Conservation (phyloP, 2,113 vertebrate species). For the Corythornis vintsioides region DNA sequence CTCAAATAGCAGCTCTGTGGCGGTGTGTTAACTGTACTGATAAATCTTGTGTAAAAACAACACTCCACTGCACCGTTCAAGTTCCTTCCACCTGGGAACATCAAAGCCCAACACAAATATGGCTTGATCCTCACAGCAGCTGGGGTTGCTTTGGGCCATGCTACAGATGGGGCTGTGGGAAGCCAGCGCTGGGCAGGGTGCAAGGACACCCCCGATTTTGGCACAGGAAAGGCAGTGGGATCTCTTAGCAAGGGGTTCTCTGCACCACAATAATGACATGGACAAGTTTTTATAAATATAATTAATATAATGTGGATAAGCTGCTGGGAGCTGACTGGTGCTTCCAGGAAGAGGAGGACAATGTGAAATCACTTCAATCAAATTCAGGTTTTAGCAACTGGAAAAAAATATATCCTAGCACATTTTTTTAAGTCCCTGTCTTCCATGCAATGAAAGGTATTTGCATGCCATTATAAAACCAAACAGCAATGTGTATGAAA, state of each 20-base stretch:
- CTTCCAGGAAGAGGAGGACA: background rate
- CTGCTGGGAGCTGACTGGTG: background rate
- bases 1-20: slow-evolving; percentile 22
- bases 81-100: slow-evolving; percentile 31
- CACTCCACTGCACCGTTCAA: background rate
- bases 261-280: no score
- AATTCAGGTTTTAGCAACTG: background rate
- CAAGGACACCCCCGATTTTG: background rate
- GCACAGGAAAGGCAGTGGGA: background rate
- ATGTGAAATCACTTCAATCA: background rate
- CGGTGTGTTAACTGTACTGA: slow-evolving; percentile 26
- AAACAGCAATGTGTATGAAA: background rate
- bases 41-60: slow-evolving; percentile 60
- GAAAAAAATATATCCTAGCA: background rate
- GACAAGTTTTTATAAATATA: background rate
- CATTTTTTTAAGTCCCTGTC: background rate
- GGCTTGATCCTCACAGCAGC: background rate
- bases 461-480: background rate
- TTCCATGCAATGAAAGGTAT: background rate
- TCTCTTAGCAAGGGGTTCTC: background rate
- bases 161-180: accelerated
- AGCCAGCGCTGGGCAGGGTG: background rate
- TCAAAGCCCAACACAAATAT: background rate
- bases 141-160: accelerated
- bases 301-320: accelerated